These are phyloP conservation scores for Patella ulyssiponensis DNA, from an alignment of 2,888 invertebrate species.

Conservation along the genomic window DNA sequence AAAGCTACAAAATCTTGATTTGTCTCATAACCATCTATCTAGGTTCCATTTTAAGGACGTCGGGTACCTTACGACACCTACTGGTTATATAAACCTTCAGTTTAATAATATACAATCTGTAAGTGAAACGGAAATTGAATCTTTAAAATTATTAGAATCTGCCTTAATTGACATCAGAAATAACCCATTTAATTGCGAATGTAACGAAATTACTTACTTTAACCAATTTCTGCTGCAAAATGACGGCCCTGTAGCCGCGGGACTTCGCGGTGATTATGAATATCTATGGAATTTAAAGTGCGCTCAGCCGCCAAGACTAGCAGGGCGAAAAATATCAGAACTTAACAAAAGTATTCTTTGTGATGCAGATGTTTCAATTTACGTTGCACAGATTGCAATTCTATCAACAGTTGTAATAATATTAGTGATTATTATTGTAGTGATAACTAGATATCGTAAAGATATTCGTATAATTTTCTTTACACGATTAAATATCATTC, in stretches of 20 bases:
- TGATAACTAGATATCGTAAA: constrained; percentile 43
- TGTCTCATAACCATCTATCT: constrained; percentile 42
- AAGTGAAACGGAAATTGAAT: constrained; percentile 35
- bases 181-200: constrained; percentile 49
- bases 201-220: constrained; percentile 37
- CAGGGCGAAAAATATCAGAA: constrained; percentile 34
- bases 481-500: constrained; percentile 41
- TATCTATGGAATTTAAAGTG: constrained; percentile 45
- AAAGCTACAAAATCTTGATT: constrained; percentile 41
- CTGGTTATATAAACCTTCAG: constrained; percentile 34
- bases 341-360: constrained; percentile 38
- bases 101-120: constrained; percentile 49
- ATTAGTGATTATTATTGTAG: constrained; percentile 34
- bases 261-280: constrained; percentile 25
- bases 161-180: constrained; percentile 44
- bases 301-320: constrained; percentile 31
- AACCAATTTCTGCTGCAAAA: constrained; percentile 26
- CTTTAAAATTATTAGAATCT: constrained; percentile 37
- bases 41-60: constrained; percentile 8
- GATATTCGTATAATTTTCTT: constrained; percentile 50
- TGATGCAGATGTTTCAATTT: constrained; percentile 26
- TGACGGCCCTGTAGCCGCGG: constrained; percentile 17
- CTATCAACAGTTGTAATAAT: constrained; percentile 34
- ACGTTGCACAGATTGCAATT: constrained; percentile 38
- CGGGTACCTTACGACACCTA: background rate